Conservation (phyloP, 2,113 vertebrate species). For the Miniopterus natalensis region DNA sequence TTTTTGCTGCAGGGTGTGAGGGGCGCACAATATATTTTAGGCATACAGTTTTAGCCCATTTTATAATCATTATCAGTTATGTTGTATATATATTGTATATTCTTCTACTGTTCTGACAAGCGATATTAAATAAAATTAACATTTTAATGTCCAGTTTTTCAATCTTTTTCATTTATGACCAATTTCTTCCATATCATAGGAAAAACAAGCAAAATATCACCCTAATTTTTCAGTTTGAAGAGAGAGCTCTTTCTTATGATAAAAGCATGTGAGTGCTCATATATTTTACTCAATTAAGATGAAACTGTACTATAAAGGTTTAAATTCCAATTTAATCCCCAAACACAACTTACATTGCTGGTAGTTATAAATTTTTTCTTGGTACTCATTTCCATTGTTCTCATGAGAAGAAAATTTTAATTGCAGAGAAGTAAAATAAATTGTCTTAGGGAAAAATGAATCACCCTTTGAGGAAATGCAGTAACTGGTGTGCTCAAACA, state of each 20-base stretch:
- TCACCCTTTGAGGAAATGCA: slow-evolving; percentile 63
- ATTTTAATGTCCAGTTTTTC: background rate
- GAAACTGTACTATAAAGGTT: background rate
- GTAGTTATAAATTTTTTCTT: slow-evolving; percentile 12
- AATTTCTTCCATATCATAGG: background rate
- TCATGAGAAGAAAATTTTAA: slow-evolving; percentile 67
- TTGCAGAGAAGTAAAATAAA: slow-evolving; percentile 69
- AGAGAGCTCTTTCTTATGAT: background rate
- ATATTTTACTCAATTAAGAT: slow-evolving; percentile 43
- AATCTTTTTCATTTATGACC: background rate
- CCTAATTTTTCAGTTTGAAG: background rate
- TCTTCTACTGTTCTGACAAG: background rate
- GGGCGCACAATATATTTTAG: background rate
- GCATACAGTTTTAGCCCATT: background rate
- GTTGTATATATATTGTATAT: background rate
- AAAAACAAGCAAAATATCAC: slow-evolving; percentile 14
- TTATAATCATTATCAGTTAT: background rate
- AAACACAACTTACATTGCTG: slow-evolving; percentile 3
- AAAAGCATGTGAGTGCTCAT: background rate
- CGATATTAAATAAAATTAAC: background rate
- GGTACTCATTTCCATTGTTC: slow-evolving; percentile 47
- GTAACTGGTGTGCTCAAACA: background rate
- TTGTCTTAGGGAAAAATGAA: slow-evolving; percentile 42
- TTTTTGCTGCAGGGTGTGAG: background rate
- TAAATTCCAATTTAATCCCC: background rate